Percentiles rank a stretch among this genome's conserved stretches.
phyloP scores from a whole-genome alignment of 2,888 invertebrate species.

The Fragum whitleyi region DNA sequence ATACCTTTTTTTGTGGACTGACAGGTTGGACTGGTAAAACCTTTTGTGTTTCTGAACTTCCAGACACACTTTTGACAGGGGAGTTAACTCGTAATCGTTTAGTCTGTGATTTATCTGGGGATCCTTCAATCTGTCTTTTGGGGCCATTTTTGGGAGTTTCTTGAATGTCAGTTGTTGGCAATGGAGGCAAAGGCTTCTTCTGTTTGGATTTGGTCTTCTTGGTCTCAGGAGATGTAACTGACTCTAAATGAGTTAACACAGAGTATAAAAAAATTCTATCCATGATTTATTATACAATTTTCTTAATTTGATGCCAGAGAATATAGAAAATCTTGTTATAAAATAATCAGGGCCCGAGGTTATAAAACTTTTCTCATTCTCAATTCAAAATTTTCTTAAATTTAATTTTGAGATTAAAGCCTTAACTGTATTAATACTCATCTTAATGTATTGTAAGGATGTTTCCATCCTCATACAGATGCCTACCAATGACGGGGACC shows the following conservation, averaged over 20 bases:
- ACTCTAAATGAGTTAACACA: slow-evolving; percentile 18
- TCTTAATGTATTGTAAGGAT: too few relatives aligned
- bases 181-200: slow-evolving; percentile 42
- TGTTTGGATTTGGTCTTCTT: slow-evolving; percentile 29
- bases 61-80: slow-evolving; percentile 16
- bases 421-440: too few relatives aligned
- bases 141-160: slow-evolving; percentile 37
- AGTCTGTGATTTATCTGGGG: slow-evolving; percentile 21
- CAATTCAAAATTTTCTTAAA: too few relatives aligned
- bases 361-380: too few relatives aligned
- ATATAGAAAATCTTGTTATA: too few relatives aligned
- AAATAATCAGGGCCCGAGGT: too few relatives aligned
- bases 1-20: slow-evolving; percentile 54
- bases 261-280: neutral
- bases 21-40: slow-evolving; percentile 34
- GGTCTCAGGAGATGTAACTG: slow-evolving; percentile 11
- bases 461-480: too few relatives aligned
- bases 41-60: slow-evolving; percentile 24
- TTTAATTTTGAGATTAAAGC: too few relatives aligned
- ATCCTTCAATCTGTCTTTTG: slow-evolving; percentile 3
- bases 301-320: too few relatives aligned
- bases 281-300: too few relatives aligned
- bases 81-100: slow-evolving; percentile 26
- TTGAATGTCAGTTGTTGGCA: slow-evolving; percentile 39
- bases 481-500: too few relatives aligned